Evolutionary conservation across 2,113 vertebrate species (phyloP).

Genomic region (Poeciliopsis turrubarensis): DNA sequence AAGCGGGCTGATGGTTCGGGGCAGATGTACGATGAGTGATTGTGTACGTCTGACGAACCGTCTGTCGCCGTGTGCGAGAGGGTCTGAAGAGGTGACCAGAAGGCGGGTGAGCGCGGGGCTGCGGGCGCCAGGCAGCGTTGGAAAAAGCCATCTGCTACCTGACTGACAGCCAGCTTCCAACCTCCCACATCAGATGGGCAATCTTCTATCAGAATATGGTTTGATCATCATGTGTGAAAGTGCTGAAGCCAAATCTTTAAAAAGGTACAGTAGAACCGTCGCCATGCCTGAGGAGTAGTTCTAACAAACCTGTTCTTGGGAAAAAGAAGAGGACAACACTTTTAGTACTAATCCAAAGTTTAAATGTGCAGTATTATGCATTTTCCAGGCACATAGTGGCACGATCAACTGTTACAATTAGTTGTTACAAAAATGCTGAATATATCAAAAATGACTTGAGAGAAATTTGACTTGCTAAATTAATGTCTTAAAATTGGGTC

Average conservation of each 20-base stretch:
- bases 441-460: too few relatives aligned
- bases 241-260: background rate
- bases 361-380: too few relatives aligned
- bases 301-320: background rate
- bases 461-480: too few relatives aligned
- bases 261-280: background rate
- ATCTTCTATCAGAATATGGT: background rate
- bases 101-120: conserved; percentile 35
- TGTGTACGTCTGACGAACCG: conserved; percentile 57
- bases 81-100: conserved; percentile 50
- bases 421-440: too few relatives aligned
- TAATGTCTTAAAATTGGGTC: too few relatives aligned
- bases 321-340: background rate
- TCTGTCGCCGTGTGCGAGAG: conserved; percentile 54
- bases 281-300: background rate
- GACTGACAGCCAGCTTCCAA: conserved; percentile 45
- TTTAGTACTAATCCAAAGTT: background rate
- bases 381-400: too few relatives aligned
- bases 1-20: conserved; percentile 58
- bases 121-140: conserved; percentile 20
- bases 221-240: background rate
- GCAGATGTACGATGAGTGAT: conserved; percentile 65
- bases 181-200: conserved; percentile 21
- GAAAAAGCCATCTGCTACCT: conserved; percentile 59
- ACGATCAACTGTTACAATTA: too few relatives aligned